A percentile compares a stretch with the other conserved stretches of the same genome.
Evolutionary conservation across 2,888 invertebrate species (phyloP).

Genomic region (Synanthedon vespiformis): DNA sequence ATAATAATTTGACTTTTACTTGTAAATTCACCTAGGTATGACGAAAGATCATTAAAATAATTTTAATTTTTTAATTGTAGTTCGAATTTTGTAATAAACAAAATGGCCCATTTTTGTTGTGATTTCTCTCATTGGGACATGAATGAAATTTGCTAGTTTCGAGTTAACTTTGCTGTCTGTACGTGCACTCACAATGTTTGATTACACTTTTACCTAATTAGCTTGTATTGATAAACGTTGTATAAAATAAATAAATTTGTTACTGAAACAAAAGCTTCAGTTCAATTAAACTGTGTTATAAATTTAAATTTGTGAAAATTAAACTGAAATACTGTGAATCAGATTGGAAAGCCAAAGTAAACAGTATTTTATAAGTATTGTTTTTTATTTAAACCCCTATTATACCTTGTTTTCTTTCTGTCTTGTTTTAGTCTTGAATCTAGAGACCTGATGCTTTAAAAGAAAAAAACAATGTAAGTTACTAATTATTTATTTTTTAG

Average conservation of each 20-base stretch:
- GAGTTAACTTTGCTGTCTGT: background rate
- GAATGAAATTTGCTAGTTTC: too few relatives aligned
- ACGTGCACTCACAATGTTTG: slow-evolving; percentile 17
- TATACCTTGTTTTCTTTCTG: too few relatives aligned
- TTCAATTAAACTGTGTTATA: slow-evolving; percentile 58
- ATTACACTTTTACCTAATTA: slow-evolving; percentile 22
- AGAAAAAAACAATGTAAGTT: background rate
- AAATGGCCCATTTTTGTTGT: too few relatives aligned
- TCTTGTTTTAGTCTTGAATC: too few relatives aligned
- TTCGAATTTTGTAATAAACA: too few relatives aligned
- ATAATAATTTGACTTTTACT: too few relatives aligned
- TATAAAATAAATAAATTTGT: slow-evolving; percentile 50
- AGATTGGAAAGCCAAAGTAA: slow-evolving; percentile 70
- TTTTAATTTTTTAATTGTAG: too few relatives aligned
- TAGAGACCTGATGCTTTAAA: background rate
- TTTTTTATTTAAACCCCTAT: slow-evolving; percentile 5
- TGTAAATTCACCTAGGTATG: too few relatives aligned
- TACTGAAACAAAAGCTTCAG: slow-evolving; percentile 50
- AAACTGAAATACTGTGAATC: slow-evolving; percentile 64
- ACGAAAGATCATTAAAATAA: too few relatives aligned
- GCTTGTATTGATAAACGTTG: slow-evolving; percentile 41
- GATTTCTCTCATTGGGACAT: too few relatives aligned
- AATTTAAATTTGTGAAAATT: slow-evolving; percentile 57
- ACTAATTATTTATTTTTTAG: slow-evolving; percentile 22
- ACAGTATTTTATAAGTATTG: slow-evolving; percentile 58